A percentile compares a stretch with the other conserved stretches of the same genome.
phyloP scores from a whole-genome alignment of 2,888 invertebrate genomes.

The Vesta saturnalis region DNA sequence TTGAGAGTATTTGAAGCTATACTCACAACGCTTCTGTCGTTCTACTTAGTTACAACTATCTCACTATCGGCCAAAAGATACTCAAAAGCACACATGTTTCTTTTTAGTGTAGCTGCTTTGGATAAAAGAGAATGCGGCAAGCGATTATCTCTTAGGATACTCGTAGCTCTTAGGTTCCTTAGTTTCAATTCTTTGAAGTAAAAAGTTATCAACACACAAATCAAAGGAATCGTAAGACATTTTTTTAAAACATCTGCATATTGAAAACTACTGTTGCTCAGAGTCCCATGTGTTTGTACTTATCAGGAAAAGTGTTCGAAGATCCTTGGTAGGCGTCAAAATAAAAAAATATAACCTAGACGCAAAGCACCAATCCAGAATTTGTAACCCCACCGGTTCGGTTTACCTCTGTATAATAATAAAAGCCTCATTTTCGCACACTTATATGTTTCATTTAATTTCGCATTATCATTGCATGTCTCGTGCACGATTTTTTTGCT shows the following conservation, averaged over 20 bases:
- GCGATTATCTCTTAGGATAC: conserved; percentile 24
- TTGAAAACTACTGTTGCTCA: conserved; percentile 26
- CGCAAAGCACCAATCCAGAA: too few relatives aligned
- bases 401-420: too few relatives aligned
- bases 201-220: conserved; percentile 25
- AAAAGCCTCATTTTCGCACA: background rate
- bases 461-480: too few relatives aligned
- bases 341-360: conserved; percentile 11
- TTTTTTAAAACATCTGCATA: conserved; percentile 19
- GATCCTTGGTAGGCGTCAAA: conserved; percentile 29
- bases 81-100: background rate
- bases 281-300: conserved; percentile 24
- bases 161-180: conserved; percentile 22
- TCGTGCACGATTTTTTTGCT: too few relatives aligned
- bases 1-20: conserved; percentile 15
- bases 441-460: too few relatives aligned
- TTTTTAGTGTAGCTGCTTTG: conserved; percentile 9
- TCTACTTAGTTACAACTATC: conserved; percentile 16
- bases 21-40: conserved; percentile 23
- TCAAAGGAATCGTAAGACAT: conserved; percentile 7
- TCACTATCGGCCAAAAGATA: background rate
- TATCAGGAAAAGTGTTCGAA: conserved; percentile 14
- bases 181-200: conserved; percentile 19
- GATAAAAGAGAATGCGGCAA: conserved; percentile 9
- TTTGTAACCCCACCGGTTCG: too few relatives aligned